A percentile compares a stretch with the other conserved stretches of the same genome.
These are phyloP conservation scores for Sericinus montela DNA, from an alignment of 2,888 invertebrate species.

Conservation along the genomic window DNA sequence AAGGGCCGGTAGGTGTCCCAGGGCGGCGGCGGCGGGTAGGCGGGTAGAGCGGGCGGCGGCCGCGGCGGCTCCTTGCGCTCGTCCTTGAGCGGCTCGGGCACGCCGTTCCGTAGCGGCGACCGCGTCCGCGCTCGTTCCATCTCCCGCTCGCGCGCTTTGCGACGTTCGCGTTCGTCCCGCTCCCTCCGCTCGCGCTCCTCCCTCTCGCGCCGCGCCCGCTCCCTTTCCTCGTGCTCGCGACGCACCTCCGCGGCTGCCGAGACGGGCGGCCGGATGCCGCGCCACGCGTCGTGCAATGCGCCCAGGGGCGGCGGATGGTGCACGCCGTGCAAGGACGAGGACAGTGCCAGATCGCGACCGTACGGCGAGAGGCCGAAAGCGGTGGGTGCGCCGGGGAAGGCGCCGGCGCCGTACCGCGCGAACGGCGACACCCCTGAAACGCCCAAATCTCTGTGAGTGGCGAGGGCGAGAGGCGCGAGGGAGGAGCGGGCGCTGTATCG, in stretches of 20 bases:
- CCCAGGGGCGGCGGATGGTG: constrained; percentile 60
- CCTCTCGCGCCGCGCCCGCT: constrained; percentile 79
- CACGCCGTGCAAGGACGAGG: constrained; percentile 62
- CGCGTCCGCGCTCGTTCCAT: constrained; percentile 82
- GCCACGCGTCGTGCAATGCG: constrained; percentile 66
- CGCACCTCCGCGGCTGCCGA: constrained; percentile 52
- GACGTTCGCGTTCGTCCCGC: constrained; percentile 78
- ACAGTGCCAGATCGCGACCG: constrained; percentile 81
- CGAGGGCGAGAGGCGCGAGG: constrained; percentile 37
- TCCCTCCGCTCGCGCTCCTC: constrained; percentile 81
- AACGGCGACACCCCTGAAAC: constrained; percentile 87
- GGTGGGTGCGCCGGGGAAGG: constrained; percentile 81
- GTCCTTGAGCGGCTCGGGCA: constrained; percentile 59
- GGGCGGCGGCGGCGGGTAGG: constrained; percentile 78
- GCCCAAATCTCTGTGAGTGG: constrained; percentile 55
- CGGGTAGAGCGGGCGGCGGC: constrained; percentile 66
- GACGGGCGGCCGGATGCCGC: constrained; percentile 48
- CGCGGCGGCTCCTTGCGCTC: constrained; percentile 77
- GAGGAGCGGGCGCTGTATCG: constrained; percentile 39
- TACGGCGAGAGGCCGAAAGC: constrained; percentile 85
- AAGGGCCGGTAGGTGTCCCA: constrained; percentile 87
- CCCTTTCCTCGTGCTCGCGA: constrained; percentile 68
- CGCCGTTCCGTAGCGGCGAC: constrained; percentile 87
- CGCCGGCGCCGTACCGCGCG: constrained; percentile 86
- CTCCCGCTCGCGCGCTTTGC: constrained; percentile 79